Evolutionary conservation across 1,140 invertebrate genomes (phyloP).

Genomic region (Phocides pigmalion): DNA sequence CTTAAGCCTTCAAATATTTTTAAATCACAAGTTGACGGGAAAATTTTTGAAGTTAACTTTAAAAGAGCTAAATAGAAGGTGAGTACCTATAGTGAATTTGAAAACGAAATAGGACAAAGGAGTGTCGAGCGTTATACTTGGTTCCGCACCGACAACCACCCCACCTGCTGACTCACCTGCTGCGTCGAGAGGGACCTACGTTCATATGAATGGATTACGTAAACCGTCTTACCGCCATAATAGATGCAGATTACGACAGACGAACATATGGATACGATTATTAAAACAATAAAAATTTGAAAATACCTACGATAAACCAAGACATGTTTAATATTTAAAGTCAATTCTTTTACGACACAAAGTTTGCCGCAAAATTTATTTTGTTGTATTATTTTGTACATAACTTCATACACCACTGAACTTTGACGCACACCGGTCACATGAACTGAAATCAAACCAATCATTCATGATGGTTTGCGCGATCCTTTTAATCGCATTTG

Average conservation of each 20-base stretch:
- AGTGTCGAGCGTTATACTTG: constrained; percentile 43
- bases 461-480: too few species aligned
- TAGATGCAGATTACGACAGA: constrained; percentile 7
- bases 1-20: background rate
- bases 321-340: too few species aligned
- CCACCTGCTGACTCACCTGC: constrained; percentile 79
- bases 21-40: background rate
- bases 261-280: background rate
- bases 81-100: constrained; percentile 1
- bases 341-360: too few species aligned
- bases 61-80: too few species aligned
- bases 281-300: background rate
- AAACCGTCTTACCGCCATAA: constrained; percentile 4
- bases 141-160: constrained; percentile 71
- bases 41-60: too few species aligned
- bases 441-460: too few species aligned
- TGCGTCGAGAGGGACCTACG: constrained; percentile 47
- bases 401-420: too few species aligned
- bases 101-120: constrained; percentile 38
- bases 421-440: too few species aligned
- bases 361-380: too few species aligned
- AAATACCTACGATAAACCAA: too few species aligned
- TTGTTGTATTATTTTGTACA: too few species aligned
- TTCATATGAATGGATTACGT: constrained; percentile 30
- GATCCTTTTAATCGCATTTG: too few species aligned